These are phyloP conservation scores for Hypomesus transpacificus DNA, from an alignment of 2,113 vertebrate genomes.

Conservation along the genomic window DNA sequence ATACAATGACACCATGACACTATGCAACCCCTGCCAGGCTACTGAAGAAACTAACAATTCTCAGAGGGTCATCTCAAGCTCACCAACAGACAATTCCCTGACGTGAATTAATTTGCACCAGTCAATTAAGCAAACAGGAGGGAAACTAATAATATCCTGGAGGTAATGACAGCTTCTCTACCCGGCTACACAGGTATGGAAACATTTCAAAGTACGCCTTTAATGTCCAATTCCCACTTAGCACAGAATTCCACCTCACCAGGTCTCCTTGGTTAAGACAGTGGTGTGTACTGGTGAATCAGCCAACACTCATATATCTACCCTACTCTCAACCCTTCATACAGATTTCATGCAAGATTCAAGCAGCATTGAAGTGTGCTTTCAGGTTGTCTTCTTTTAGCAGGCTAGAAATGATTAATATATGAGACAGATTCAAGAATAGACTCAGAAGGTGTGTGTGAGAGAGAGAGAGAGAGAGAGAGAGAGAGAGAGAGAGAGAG, in stretches of 20 bases:
- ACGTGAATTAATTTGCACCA: slow-evolving; percentile 47
- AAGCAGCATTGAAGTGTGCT: too few species aligned
- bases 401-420: slow-evolving; percentile 45
- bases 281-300: background rate
- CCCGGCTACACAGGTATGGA: slow-evolving; percentile 35
- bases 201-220: too few species aligned
- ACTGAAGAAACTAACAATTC: background rate
- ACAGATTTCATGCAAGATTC: background rate
- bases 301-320: background rate
- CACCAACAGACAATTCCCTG: slow-evolving; percentile 47
- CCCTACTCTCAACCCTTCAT: slow-evolving; percentile 5
- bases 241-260: too few species aligned
- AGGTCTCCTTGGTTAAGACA: background rate
- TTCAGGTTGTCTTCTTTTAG: slow-evolving; percentile 32
- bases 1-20: slow-evolving; percentile 9
- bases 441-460: background rate
- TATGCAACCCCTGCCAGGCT: slow-evolving; percentile 26
- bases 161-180: slow-evolving; percentile 35
- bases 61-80: slow-evolving; percentile 16
- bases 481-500: too few species aligned
- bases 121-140: slow-evolving; percentile 56
- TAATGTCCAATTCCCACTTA: too few species aligned
- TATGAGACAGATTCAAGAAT: slow-evolving; percentile 25
- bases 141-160: slow-evolving; percentile 38
- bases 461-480: too few species aligned